Percentiles rank a stretch among this genome's conserved stretches.
Evolutionary conservation across 2,113 vertebrate genomes (phyloP).

Genomic region (Andinoacara biseriatus): DNA sequence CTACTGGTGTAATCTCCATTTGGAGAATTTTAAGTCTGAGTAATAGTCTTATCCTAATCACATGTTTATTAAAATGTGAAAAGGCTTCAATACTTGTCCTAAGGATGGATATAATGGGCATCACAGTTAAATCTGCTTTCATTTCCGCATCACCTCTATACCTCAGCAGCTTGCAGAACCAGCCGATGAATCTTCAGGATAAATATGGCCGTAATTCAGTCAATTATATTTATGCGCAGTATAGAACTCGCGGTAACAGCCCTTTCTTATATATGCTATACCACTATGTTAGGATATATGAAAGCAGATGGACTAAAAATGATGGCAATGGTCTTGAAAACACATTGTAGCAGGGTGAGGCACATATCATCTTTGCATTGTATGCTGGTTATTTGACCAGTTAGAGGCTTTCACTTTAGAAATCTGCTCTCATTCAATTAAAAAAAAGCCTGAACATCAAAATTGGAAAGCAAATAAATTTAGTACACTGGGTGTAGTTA

Average conservation of each 20-base stretch:
- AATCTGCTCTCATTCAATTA: background rate
- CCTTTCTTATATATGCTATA: background rate
- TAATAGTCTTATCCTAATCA: background rate
- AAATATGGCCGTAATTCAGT: slow-evolving; percentile 18
- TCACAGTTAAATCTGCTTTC: background rate
- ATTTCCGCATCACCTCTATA: slow-evolving; percentile 4
- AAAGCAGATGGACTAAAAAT: background rate
- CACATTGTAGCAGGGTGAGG: fast-evolving
- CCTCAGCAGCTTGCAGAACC: background rate
- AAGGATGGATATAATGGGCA: slow-evolving; percentile 4
- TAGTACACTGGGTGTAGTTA: background rate
- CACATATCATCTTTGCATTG: background rate
- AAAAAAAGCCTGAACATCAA: background rate
- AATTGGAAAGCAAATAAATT: background rate
- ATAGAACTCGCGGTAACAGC: slow-evolving; percentile 2
- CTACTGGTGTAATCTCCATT: background rate
- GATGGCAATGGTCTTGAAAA: background rate
- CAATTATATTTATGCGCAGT: background rate
- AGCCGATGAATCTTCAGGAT: background rate
- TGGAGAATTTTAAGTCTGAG: background rate
- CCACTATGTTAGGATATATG: background rate
- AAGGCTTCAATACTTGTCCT: background rate
- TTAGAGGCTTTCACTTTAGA: background rate
- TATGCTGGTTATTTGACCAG: background rate
- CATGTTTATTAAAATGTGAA: background rate